Conservation (phyloP, 2,113 vertebrate genomes). For the Condylura cristata region DNA sequence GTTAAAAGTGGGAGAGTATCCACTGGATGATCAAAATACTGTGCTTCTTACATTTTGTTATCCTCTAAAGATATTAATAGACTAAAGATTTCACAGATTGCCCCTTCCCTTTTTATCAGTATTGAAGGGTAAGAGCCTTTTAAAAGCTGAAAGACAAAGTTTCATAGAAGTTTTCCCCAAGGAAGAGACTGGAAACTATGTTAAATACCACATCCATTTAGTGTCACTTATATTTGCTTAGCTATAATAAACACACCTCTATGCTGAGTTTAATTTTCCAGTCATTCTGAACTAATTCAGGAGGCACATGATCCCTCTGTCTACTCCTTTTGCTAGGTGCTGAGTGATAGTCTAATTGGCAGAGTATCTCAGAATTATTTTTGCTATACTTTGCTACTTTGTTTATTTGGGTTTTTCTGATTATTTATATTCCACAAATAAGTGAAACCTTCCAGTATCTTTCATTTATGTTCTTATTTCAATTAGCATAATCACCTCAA, state of each 20-base stretch:
- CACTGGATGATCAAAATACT: slow-evolving; percentile 64
- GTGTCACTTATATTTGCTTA: background rate
- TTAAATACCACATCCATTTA: background rate
- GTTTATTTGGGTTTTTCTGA: no score
- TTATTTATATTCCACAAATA: no score
- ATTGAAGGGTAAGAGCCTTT: slow-evolving; percentile 66
- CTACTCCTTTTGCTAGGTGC: background rate
- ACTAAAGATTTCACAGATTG: slow-evolving; percentile 64
- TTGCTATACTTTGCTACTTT: no score
- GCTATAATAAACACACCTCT: background rate
- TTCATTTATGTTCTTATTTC: no score
- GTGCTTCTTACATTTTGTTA: slow-evolving; percentile 53
- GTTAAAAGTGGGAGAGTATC: slow-evolving; percentile 78
- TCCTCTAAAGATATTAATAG: slow-evolving; percentile 69
- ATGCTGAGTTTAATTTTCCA: background rate
- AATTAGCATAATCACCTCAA: no score
- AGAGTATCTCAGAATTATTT: background rate
- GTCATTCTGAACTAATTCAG: background rate
- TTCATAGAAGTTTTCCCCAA: slow-evolving; percentile 20
- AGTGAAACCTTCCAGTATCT: no score
- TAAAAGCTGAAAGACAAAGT: slow-evolving; percentile 61
- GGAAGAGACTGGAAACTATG: background rate
- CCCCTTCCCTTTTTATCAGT: slow-evolving; percentile 76
- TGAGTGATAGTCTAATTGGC: background rate
- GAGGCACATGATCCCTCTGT: background rate